Conservation (phyloP, 2,888 invertebrate species). For the Ectemnius lituratus region DNA sequence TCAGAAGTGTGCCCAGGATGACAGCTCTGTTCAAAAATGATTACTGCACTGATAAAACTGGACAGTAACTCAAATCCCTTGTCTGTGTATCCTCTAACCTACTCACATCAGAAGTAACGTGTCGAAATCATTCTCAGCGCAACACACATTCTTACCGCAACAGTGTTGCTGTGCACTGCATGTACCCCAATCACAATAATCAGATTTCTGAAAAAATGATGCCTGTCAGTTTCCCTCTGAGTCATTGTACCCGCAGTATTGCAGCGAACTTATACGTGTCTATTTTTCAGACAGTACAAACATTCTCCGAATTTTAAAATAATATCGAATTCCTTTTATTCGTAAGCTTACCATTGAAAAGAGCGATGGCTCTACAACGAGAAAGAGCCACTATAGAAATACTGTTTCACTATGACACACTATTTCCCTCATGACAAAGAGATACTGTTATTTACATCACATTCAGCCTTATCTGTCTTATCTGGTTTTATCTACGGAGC, state of each 20-base stretch:
- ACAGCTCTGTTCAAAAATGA: background rate
- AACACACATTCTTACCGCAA: background rate
- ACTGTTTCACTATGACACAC: too few relatives aligned
- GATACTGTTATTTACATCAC: too few relatives aligned
- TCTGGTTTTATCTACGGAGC: too few relatives aligned
- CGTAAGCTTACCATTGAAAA: too few relatives aligned
- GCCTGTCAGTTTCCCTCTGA: background rate
- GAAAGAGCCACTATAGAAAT: too few relatives aligned
- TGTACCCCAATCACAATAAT: background rate
- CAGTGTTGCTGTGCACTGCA: background rate
- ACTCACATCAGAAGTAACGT: background rate
- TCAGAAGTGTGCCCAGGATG: conserved; percentile 1
- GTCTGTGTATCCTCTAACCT: background rate
- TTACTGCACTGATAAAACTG: background rate
- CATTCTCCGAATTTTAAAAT: too few relatives aligned
- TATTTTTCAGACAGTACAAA: too few relatives aligned
- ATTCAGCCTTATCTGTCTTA: too few relatives aligned
- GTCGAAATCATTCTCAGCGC: background rate
- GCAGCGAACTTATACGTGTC: background rate
- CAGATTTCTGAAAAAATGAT: background rate
- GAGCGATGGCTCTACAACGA: too few relatives aligned
- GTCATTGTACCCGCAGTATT: background rate
- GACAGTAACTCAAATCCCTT: background rate
- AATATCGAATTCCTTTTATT: too few relatives aligned
- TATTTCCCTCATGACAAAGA: too few relatives aligned